phyloP scores from a whole-genome alignment of 2,888 invertebrate species.

The Sialis lutaria region DNA sequence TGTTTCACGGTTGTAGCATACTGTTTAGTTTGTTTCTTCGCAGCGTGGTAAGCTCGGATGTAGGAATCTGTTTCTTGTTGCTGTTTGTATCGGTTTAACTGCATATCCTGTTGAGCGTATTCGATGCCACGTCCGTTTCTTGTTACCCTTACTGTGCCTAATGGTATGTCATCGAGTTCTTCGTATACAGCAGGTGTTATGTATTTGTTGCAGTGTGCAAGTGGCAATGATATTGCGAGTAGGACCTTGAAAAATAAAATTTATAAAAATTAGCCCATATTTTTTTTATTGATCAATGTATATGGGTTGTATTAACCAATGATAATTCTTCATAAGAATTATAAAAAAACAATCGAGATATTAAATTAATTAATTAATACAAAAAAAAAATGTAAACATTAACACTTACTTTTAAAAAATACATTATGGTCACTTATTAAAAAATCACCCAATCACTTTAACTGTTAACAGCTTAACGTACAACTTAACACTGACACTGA shows the following conservation, averaged over 20 bases:
- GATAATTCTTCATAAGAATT: too few relatives aligned
- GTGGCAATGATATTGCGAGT: neutral
- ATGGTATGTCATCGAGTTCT: conserved; percentile 7
- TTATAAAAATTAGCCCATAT: neutral
- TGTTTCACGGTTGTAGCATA: neutral
- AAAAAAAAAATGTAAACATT: too few relatives aligned
- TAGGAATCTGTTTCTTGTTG: conserved; percentile 18
- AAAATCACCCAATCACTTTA: too few relatives aligned
- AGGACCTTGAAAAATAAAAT: neutral
- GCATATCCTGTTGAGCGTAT: conserved; percentile 17
- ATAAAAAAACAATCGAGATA: too few relatives aligned
- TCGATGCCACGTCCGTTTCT: conserved; percentile 9
- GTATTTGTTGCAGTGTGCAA: neutral
- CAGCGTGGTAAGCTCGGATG: neutral
- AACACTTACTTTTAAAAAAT: too few relatives aligned
- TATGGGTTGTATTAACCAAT: too few relatives aligned
- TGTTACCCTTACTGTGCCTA: conserved; percentile 7
- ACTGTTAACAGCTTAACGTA: too few relatives aligned
- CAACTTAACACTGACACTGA: too few relatives aligned
- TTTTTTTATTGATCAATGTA: too few relatives aligned
- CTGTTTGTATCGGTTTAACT: conserved; percentile 17
- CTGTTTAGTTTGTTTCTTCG: neutral
- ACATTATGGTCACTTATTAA: too few relatives aligned
- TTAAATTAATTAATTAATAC: too few relatives aligned
- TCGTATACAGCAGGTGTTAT: conserved; percentile 5